A percentile compares a stretch with the other conserved stretches of the same genome.
phyloP scores from a whole-genome alignment of 2,888 invertebrate species.

The Lymantria dispar region DNA sequence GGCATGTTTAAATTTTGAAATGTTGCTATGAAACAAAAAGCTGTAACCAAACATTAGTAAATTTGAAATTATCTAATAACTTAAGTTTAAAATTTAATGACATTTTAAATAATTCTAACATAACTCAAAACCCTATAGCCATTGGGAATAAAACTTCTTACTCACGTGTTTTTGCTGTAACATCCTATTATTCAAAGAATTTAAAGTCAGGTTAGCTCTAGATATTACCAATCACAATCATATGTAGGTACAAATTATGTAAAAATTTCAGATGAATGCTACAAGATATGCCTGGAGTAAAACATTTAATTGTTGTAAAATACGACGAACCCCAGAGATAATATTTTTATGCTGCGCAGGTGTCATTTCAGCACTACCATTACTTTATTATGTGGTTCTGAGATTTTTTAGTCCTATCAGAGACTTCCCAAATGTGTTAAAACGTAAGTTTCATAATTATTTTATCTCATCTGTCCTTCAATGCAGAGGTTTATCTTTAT shows the following conservation, averaged over 20 bases:
- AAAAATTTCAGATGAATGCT: slow-evolving; percentile 82
- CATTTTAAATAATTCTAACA: too few relatives aligned
- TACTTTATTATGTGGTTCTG: slow-evolving; percentile 82
- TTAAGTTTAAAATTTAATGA: too few relatives aligned
- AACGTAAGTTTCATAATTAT: slow-evolving; percentile 52
- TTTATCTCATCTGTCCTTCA: not conserved
- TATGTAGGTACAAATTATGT: not conserved
- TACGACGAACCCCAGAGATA: slow-evolving; percentile 79
- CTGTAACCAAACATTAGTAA: too few relatives aligned
- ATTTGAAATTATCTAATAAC: too few relatives aligned
- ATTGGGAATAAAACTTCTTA: too few relatives aligned
- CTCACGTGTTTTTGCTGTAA: too few relatives aligned
- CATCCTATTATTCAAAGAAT: too few relatives aligned
- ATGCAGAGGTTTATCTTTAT: too few relatives aligned
- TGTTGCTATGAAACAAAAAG: too few relatives aligned
- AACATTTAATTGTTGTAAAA: slow-evolving; percentile 79
- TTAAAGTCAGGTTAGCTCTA: not conserved
- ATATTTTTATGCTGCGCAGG: slow-evolving; percentile 79
- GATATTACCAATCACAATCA: not conserved
- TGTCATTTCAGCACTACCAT: slow-evolving; percentile 75
- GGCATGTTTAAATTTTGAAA: too few relatives aligned
- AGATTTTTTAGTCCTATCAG: slow-evolving; percentile 74
- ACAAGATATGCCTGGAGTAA: slow-evolving; percentile 85
- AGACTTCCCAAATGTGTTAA: slow-evolving; percentile 71
- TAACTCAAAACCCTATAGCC: too few relatives aligned